A percentile compares a stretch with the other conserved stretches of the same genome.
Conservation (phyloP, 2,113 vertebrate genomes). For the Sturnus vulgaris region DNA sequence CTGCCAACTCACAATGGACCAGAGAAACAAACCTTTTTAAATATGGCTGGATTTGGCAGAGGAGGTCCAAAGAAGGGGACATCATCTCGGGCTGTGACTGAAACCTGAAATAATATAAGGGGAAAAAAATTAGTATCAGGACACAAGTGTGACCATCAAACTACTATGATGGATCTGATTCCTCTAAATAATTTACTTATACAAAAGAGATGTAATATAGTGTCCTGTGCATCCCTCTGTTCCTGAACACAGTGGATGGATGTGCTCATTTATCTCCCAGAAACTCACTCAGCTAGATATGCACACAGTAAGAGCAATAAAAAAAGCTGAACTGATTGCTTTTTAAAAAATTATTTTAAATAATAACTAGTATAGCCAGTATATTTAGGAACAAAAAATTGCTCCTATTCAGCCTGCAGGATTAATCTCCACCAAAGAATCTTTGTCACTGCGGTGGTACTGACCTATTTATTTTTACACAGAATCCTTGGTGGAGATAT, state of each 20-base stretch:
- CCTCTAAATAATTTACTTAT: background rate
- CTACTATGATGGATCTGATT: background rate
- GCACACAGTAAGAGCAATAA: background rate
- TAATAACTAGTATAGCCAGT: background rate
- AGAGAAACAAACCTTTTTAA: constrained; percentile 67
- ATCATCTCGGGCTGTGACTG: constrained; percentile 70
- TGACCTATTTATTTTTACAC: background rate
- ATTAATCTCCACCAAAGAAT: background rate
- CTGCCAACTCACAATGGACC: background rate
- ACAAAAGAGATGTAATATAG: background rate
- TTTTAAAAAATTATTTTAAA: background rate
- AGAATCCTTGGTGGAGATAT: background rate
- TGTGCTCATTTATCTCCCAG: background rate
- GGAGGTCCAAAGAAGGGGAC: constrained; percentile 70
- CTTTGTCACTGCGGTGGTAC: background rate
- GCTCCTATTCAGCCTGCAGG: background rate
- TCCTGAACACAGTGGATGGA: background rate
- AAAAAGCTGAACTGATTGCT: background rate
- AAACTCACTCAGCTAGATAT: background rate
- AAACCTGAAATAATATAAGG: constrained; percentile 54
- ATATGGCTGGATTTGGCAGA: constrained; percentile 68
- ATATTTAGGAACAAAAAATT: background rate
- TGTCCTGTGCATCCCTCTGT: background rate
- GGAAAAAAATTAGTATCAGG: background rate
- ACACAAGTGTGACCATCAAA: background rate